Base-by-base conservation (phyloP, 2,888 invertebrate species). In the Zaprionus bogoriensis region DNA sequence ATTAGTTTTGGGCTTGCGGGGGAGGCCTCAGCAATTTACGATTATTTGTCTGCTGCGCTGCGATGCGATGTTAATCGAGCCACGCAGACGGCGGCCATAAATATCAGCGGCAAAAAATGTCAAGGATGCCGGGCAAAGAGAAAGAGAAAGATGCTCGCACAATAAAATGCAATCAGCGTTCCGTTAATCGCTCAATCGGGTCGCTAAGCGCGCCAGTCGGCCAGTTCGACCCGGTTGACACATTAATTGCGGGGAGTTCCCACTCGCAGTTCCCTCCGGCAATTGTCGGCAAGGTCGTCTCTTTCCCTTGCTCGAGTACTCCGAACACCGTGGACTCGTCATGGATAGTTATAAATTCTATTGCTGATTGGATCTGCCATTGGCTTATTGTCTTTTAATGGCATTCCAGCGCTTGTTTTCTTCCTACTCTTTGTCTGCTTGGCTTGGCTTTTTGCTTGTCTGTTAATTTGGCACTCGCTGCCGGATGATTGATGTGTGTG, bases 311-410 rank as follows among this genome's bases (percentile, higher is more conserved):
- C 28, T 32, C 32, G 36, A 23, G 23, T 51, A 50, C 19, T 47
- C n/a, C n/a, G n/a, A n/a, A n/a, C n/a, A n/a, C n/a, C n/a, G n/a
- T n/a, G n/a, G n/a, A n/a, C n/a, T n/a, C n/a, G n/a, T n/a, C n/a
- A n/a, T n/a, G n/a, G n/a, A n/a, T n/a, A n/a, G n/a, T n/a, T n/a
- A n/a, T n/a, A n/a, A 62, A 85, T 82, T 85, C 85, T 73, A 78
- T 67, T 51, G 66, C 69, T 65, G 82, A 77, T 84, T 78, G 64
- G 78, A 66, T 70, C 66, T 75, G 87, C 77, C 81, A 80, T 77
- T 82, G 86, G 77, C 58, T 65, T 72, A 80, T 82, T 69, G 77
- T 48, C 22, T 77, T 77, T 77, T 79, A 83, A 77, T 85, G 68
- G 64, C 58, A 68, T 66, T 71, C 63, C 48, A n/a, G 61, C 39